Evolutionary conservation across 2,113 vertebrate species (phyloP).

Genomic region (Trogon surrucura): DNA sequence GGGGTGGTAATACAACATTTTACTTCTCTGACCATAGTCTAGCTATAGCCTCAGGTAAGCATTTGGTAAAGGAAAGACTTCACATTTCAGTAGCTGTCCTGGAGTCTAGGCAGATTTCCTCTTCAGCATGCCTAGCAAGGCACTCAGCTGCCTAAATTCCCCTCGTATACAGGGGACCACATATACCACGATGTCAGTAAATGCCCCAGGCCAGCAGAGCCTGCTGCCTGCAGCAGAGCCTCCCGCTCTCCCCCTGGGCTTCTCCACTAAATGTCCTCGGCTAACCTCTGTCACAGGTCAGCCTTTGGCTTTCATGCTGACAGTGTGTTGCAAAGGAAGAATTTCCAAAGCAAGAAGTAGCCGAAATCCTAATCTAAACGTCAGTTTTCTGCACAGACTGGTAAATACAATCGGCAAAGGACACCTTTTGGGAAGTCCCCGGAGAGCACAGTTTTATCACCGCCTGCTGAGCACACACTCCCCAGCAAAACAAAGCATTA

Average conservation of each 20-base stretch:
- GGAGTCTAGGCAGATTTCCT: background rate
- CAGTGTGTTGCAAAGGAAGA: background rate
- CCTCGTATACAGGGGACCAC: background rate
- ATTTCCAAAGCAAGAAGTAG: background rate
- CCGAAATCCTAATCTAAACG: background rate
- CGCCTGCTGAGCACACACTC: background rate
- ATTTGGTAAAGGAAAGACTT: background rate
- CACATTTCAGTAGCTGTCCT: background rate
- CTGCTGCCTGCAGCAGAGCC: background rate
- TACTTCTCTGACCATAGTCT: background rate
- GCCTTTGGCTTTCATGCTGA: background rate
- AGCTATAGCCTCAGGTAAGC: background rate
- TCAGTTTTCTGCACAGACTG: background rate
- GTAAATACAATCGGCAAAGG: background rate
- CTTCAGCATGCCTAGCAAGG: background rate
- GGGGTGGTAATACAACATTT: background rate
- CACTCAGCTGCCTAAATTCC: background rate
- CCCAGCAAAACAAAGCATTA: background rate
- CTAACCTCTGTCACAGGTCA: background rate
- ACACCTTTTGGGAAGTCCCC: background rate
- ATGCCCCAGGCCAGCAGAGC: background rate
- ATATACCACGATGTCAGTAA: fast-evolving
- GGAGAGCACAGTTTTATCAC: background rate
- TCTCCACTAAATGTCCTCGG: background rate
- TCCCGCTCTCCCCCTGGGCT: fast-evolving